Conservation (phyloP, 2,113 vertebrate species). For the Pteropus alecto region DNA sequence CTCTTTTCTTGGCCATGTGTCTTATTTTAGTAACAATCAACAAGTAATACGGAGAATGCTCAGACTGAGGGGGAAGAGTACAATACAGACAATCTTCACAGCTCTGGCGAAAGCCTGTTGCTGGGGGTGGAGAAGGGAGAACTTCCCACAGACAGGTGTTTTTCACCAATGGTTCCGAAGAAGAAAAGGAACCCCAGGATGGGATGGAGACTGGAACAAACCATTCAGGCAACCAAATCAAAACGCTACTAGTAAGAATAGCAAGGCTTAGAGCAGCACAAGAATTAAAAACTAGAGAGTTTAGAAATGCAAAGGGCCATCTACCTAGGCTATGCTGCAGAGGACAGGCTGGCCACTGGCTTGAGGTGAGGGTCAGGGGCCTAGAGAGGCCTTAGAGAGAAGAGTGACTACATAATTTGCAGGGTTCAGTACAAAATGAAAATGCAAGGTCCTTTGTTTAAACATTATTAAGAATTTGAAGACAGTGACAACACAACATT, state of each 20-base stretch:
- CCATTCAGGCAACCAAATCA: not conserved
- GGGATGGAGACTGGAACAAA: not conserved
- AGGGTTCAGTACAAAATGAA: not conserved
- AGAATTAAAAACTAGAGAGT: not conserved
- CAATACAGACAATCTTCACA: constrained; percentile 43
- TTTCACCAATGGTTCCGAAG: constrained; percentile 39
- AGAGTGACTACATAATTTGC: not conserved
- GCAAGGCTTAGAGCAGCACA: not conserved
- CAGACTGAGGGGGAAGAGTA: constrained; percentile 55
- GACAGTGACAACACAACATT: not conserved
- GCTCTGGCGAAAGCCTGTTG: constrained; percentile 25
- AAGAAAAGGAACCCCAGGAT: not conserved
- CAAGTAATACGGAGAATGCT: constrained; percentile 49
- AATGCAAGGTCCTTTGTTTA: not conserved
- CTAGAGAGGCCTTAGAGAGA: not conserved
- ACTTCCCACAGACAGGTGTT: not conserved
- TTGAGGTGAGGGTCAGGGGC: not conserved
- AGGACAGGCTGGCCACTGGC: not conserved
- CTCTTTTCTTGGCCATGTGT: constrained; percentile 59
- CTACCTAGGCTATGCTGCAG: not conserved
- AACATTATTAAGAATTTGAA: not conserved
- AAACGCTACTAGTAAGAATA: constrained; percentile 12
- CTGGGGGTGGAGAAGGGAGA: not conserved
- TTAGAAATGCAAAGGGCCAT: not conserved
- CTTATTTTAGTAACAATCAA: constrained; percentile 70